phyloP scores from a whole-genome alignment of 37 sponge, comb jelly and placozoan species.

The Amphimedon queenslandica region DNA sequence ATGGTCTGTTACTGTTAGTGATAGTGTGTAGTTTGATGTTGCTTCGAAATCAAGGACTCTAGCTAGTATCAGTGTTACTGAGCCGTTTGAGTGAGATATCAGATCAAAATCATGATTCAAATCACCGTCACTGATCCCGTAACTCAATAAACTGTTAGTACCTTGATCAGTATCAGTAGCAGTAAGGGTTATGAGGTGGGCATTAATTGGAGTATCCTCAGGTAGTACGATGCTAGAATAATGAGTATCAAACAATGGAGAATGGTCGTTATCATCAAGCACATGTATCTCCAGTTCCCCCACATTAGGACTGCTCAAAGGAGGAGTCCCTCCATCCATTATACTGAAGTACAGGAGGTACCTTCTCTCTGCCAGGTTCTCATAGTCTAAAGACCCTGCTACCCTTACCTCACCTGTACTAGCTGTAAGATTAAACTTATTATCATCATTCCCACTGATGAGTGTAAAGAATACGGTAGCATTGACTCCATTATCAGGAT shows the following conservation, averaged over 20 bases:
- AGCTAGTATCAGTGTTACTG: background rate
- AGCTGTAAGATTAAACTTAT: constrained; percentile 19
- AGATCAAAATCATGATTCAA: constrained; percentile 25
- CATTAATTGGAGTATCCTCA: constrained; percentile 24
- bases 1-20: constrained; percentile 25
- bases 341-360: constrained; percentile 26
- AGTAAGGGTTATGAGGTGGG: constrained; percentile 10
- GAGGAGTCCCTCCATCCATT: constrained; percentile 26
- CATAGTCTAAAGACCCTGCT: constrained; percentile 40
- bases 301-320: constrained; percentile 5
- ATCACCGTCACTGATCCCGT: constrained; percentile 27
- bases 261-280: constrained; percentile 44
- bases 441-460: constrained; percentile 3
- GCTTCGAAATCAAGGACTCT: constrained; percentile 34
- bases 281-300: constrained; percentile 33
- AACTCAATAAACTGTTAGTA: constrained; percentile 20
- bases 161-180: constrained; percentile 36
- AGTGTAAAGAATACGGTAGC: constrained; percentile 28
- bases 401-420: constrained; percentile 45
- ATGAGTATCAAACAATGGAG: constrained; percentile 8
- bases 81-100: background rate
- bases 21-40: constrained; percentile 11
- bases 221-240: background rate
- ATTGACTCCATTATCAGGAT: constrained; percentile 52
- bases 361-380: constrained; percentile 1